These are phyloP conservation scores for Melanotaenia boesemani DNA, from an alignment of 2,797 vertebrate genomes.

Conservation along the genomic window DNA sequence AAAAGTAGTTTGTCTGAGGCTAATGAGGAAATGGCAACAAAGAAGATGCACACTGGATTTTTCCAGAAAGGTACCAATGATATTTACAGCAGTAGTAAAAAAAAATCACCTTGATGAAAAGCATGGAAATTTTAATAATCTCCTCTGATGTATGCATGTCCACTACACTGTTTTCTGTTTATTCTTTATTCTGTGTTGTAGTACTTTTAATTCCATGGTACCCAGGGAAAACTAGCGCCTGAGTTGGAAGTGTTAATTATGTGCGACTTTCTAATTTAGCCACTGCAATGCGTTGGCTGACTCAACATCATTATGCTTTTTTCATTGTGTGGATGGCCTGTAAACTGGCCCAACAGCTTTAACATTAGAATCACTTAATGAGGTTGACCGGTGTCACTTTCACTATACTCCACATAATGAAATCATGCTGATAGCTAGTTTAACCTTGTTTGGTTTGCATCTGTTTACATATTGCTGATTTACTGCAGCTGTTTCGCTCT, in stretches of 20 bases:
- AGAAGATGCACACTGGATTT: not conserved
- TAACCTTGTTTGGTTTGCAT: not conserved
- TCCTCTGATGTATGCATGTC: not conserved
- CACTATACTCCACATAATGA: slow-evolving; percentile 15
- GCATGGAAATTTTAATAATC: not conserved
- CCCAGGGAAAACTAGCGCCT: slow-evolving; percentile 15
- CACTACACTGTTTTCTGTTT: slow-evolving; percentile 13
- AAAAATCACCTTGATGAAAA: not conserved
- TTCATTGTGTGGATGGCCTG: slow-evolving; percentile 9
- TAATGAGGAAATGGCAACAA: not conserved
- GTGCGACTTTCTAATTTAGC: slow-evolving; percentile 64
- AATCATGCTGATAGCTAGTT: not conserved
- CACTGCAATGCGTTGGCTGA: slow-evolving; percentile 30
- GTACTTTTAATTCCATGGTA: slow-evolving; percentile 1
- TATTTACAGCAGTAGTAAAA: not conserved
- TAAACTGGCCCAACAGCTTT: slow-evolving; percentile 21
- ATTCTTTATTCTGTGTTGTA: slow-evolving; percentile 10
- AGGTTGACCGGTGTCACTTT: slow-evolving; percentile 39
- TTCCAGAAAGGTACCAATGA: not conserved
- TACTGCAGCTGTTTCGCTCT: not conserved
- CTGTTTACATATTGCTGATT: not conserved
- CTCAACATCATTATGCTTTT: slow-evolving; percentile 15
- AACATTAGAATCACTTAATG: slow-evolving; percentile 36
- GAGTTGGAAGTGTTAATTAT: slow-evolving; percentile 62
- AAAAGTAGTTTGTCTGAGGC: not conserved